These are phyloP conservation scores for Chaetorhynchus papuensis DNA, from an alignment of 2,113 vertebrate species.

Conservation along the genomic window DNA sequence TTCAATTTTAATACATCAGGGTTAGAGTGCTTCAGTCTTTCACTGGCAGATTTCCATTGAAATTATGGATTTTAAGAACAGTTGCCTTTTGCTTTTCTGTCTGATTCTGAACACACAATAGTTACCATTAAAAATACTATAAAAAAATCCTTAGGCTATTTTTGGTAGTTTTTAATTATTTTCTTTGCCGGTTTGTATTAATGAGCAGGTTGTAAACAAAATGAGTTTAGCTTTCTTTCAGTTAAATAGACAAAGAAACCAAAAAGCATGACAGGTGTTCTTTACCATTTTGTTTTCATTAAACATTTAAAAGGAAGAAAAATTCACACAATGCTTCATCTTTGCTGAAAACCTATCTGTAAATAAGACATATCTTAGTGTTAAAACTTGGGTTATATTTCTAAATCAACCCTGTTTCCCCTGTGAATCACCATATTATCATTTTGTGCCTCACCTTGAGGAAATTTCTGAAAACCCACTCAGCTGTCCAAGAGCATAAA, in stretches of 20 bases:
- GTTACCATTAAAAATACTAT: background rate
- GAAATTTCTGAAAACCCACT: background rate
- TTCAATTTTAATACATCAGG: background rate
- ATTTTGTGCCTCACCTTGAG: background rate
- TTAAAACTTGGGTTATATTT: background rate
- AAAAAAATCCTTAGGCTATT: background rate
- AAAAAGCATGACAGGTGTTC: background rate
- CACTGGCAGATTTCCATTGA: background rate
- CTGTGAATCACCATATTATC: background rate
- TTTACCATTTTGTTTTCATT: background rate
- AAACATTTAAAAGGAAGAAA: background rate
- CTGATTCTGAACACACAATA: background rate
- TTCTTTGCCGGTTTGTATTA: background rate
- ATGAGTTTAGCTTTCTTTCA: background rate
- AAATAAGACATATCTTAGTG: background rate
- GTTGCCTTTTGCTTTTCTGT: background rate
- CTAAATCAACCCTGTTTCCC: background rate
- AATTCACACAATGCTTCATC: background rate
- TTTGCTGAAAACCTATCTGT: background rate
- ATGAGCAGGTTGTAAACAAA: background rate
- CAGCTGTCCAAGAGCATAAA: background rate
- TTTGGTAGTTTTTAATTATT: background rate
- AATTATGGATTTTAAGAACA: background rate
- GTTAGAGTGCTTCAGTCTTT: background rate
- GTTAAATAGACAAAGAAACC: background rate